Percentiles rank a stretch among this genome's conserved stretches.
These are phyloP conservation scores for Batillaria attramentaria DNA, from an alignment of 1,140 invertebrate genomes.

Conservation along the genomic window DNA sequence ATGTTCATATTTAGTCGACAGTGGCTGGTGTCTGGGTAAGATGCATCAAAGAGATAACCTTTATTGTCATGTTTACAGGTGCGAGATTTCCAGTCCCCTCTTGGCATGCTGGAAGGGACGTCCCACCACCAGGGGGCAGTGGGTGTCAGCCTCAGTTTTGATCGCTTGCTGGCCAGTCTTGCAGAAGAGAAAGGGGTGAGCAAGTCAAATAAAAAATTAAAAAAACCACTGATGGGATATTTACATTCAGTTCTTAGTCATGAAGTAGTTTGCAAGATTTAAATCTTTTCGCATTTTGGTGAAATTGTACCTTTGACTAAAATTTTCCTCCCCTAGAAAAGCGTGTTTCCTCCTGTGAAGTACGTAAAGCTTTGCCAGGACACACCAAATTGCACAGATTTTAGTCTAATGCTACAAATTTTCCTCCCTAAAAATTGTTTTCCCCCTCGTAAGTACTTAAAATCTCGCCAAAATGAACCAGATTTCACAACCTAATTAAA, in stretches of 20 bases:
- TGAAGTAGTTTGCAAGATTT: too few relatives aligned
- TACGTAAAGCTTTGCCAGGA: too few relatives aligned
- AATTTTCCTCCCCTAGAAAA: too few relatives aligned
- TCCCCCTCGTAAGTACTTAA: neutral
- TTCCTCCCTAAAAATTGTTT: too few relatives aligned
- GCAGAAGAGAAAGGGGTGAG: constrained; percentile 69
- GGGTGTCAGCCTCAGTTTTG: constrained; percentile 83
- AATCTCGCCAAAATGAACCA: neutral
- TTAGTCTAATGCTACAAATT: too few relatives aligned
- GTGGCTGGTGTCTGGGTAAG: neutral
- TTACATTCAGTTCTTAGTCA: too few relatives aligned
- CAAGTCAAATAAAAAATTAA: too few relatives aligned
- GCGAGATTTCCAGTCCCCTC: constrained; percentile 50
- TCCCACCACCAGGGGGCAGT: constrained; percentile 76
- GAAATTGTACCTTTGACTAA: too few relatives aligned
- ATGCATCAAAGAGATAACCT: neutral
- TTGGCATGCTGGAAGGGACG: constrained; percentile 20
- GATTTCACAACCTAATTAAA: neutral
- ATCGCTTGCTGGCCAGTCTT: constrained; percentile 78
- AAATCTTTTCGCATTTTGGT: too few relatives aligned
- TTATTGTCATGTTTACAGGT: constrained; percentile 48
- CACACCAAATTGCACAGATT: too few relatives aligned
- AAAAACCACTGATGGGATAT: too few relatives aligned
- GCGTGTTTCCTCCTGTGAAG: too few relatives aligned
- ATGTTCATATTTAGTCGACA: neutral